Evolutionary conservation across 2,888 invertebrate species (phyloP).

Genomic region (Harpalus rufipes): DNA sequence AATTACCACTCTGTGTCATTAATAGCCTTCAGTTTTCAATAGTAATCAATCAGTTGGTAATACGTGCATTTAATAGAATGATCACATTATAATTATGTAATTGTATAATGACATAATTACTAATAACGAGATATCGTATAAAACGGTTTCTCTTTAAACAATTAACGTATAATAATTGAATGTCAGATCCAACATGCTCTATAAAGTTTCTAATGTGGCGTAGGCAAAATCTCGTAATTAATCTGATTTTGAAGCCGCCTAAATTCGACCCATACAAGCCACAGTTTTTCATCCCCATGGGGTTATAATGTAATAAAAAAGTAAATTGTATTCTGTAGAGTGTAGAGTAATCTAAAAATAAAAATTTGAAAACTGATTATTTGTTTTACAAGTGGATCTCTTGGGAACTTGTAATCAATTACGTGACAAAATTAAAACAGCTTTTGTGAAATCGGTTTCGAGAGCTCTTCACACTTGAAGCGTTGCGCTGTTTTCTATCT

Average conservation of each 20-base stretch:
- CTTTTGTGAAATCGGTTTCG: conserved; percentile 13
- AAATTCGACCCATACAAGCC: background rate
- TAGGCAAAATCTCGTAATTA: background rate
- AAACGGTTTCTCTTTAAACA: background rate
- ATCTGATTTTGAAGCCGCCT: background rate
- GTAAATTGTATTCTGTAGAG: background rate
- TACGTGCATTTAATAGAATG: background rate
- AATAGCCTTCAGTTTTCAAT: background rate
- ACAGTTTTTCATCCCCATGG: background rate
- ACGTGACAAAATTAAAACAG: conserved; percentile 13
- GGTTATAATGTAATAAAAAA: background rate
- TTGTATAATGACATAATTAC: background rate
- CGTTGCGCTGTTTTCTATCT: conserved; percentile 3
- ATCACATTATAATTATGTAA: background rate
- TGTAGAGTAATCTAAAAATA: background rate
- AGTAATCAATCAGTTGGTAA: background rate
- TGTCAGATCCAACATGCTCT: background rate
- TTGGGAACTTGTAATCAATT: conserved; percentile 1
- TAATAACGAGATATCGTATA: background rate
- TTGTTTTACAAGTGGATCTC: conserved; percentile 14
- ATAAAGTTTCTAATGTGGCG: background rate
- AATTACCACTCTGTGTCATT: background rate
- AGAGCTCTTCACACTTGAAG: conserved; percentile 3
- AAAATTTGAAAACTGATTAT: conserved; percentile 3
- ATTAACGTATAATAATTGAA: background rate